Evolutionary conservation across 35 echinoderm and acorn worm species (phyloP).

Genomic region (Acanthaster planci): DNA sequence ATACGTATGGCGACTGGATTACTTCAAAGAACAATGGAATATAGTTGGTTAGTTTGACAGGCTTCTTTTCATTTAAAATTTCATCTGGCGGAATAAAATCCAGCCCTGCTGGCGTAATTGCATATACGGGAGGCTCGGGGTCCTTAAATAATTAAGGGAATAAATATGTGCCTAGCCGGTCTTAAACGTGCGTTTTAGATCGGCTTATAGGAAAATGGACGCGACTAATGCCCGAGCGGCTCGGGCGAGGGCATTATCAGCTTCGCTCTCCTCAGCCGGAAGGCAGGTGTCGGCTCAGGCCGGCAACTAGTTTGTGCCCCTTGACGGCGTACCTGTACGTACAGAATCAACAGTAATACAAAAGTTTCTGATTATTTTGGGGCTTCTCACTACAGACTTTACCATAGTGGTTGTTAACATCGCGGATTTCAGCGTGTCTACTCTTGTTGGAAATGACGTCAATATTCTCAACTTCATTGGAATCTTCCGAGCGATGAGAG

Average conservation of each 20-base stretch:
- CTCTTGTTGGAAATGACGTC: conserved; percentile 73
- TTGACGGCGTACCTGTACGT: too few species aligned
- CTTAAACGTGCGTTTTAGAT: too few species aligned
- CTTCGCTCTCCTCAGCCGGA: too few species aligned
- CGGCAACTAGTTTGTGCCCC: too few species aligned
- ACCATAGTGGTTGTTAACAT: conserved; percentile 84
- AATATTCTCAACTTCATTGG: conserved; percentile 88
- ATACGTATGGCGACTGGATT: conserved; percentile 83
- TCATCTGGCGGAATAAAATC: neutral
- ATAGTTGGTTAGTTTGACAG: conserved; percentile 75
- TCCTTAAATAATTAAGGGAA: too few species aligned
- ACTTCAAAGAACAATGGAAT: conserved; percentile 92
- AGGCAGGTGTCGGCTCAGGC: too few species aligned
- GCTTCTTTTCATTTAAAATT: too few species aligned
- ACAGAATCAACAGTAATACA: too few species aligned
- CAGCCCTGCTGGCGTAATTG: neutral
- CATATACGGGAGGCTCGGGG: neutral
- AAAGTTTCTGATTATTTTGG: neutral
- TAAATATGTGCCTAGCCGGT: too few species aligned
- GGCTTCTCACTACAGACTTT: conserved; percentile 63
- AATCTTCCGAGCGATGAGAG: conserved; percentile 93
- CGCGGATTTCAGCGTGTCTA: conserved; percentile 66
- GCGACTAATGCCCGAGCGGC: too few species aligned
- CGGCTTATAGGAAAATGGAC: too few species aligned
- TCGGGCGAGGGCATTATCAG: too few species aligned